Conservation (phyloP, 1,140 invertebrate genomes). For the Drosophila sproati region DNA sequence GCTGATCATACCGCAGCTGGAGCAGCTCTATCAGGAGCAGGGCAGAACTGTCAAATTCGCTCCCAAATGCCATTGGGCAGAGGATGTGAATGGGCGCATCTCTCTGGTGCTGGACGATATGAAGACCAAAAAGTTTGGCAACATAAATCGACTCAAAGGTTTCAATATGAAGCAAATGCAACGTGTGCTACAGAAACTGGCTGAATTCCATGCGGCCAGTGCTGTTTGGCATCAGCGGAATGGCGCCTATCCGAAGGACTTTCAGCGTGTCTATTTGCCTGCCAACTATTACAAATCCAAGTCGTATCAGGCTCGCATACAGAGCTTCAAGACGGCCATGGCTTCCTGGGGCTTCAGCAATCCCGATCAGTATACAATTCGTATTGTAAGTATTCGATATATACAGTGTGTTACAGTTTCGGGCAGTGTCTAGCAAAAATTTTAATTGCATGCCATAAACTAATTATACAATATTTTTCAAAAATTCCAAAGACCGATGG, state of each 20-base stretch:
- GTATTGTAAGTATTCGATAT: conserved; percentile 54
- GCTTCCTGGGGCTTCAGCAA: conserved; percentile 70
- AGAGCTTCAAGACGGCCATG: conserved; percentile 76
- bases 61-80: conserved; percentile 71
- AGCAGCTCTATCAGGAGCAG: conserved; percentile 73
- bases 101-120: conserved; percentile 86
- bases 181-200: conserved; percentile 86
- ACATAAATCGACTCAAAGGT: conserved; percentile 86
- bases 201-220: conserved; percentile 86
- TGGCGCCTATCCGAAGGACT: conserved; percentile 75
- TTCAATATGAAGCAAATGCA: conserved; percentile 86
- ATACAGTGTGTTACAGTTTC: too few relatives aligned
- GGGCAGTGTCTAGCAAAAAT: too few relatives aligned
- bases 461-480: too few relatives aligned
- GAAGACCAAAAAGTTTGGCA: conserved; percentile 86
- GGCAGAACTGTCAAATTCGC: conserved; percentile 60
- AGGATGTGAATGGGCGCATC: conserved; percentile 70
- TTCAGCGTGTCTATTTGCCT: conserved; percentile 72
- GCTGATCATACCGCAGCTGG: conserved; percentile 68
- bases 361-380: conserved; percentile 58
- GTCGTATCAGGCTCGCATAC: conserved; percentile 70
- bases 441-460: too few relatives aligned
- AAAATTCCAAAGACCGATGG: too few relatives aligned
- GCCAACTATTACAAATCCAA: conserved; percentile 75
- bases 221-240: conserved; percentile 72